Evolutionary conservation across 2,113 vertebrate genomes (phyloP), one percentile per base, ranked within the genome.

Genomic region (Melanotaenia duboulayi): DNA sequence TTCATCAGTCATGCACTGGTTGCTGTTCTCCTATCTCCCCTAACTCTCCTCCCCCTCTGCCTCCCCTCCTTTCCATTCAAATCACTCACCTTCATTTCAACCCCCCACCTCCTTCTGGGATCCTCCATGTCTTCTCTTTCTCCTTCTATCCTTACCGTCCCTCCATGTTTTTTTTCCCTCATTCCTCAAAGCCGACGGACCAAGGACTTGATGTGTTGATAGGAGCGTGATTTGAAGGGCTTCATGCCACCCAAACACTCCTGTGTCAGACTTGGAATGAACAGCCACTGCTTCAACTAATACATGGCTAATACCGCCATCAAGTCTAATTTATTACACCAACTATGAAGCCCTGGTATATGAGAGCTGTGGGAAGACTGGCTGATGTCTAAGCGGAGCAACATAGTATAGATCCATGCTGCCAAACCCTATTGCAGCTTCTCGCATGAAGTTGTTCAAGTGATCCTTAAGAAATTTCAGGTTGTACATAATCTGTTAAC

Each of bases 311-410:
- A 91, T 84, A 87, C 56, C 73, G 65, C 67, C 76, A 76, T 71
- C 85, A 86, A 85, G 37, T 87, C 89, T 51, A 79, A 83, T 86
- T 89, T 78, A 82, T 90, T 85, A 81, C 62, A 76, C 86, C 84
- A 88, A 90, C 82, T 74, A 87, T 58, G 58, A 49, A 52, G 63
- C 23, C 32, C 8, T 1, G 32, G 1, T 35, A 7, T 35, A 7
- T 35, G 32, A 1, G 32, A 35, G 32, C 32, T 35, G 32, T 37
- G 19, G 32, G 48, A 71, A 52, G 78, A 64, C 65, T 16, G 13
- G 23, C 42, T 65, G 74, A 72, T 65, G 69, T 78, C 84, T 85
- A 55, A 60, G 73, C 81, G 80, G 85, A 90, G 68, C 85, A 90
- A 80, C 67, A 46, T 46, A 42, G 85, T 78, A 82, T 65, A 74